Conservation (phyloP, 2,797 vertebrate species). For the Tadarida brasiliensis region DNA sequence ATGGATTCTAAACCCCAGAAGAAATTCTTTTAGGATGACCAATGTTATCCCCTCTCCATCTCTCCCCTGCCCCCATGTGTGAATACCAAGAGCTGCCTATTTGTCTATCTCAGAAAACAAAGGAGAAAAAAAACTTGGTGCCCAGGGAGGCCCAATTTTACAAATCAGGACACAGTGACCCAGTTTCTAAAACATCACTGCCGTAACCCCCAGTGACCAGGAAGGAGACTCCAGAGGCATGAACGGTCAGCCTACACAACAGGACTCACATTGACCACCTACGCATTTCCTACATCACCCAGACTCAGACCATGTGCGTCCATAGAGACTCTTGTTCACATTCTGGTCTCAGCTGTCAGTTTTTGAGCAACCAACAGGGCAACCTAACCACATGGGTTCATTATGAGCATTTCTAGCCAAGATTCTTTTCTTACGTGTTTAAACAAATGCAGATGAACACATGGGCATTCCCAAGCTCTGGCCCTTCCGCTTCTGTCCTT, state of each 20-base stretch:
- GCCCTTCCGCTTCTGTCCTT: slow-evolving; percentile 29
- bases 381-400: not conserved
- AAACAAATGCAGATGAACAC: slow-evolving; percentile 65
- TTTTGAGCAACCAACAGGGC: slow-evolving; percentile 52
- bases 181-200: not conserved
- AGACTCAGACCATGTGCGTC: not conserved
- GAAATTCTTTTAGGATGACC: not conserved
- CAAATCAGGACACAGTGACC: not conserved
- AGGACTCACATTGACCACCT: not conserved
- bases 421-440: slow-evolving; percentile 32
- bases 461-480: slow-evolving; percentile 67
- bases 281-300: not conserved
- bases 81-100: not conserved
- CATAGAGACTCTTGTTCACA: not conserved
- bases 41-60: not conserved
- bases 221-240: not conserved
- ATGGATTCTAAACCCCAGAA: not conserved
- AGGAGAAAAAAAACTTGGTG: not conserved
- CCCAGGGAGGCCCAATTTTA: not conserved
- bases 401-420: slow-evolving; percentile 39
- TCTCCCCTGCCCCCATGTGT: not conserved
- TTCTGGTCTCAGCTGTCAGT: slow-evolving; percentile 24
- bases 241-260: not conserved
- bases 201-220: not conserved
- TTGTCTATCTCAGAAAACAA: not conserved